These are phyloP conservation scores for Tympanoctomys barrerae DNA, from an alignment of 2,797 vertebrate genomes.

Conservation along the genomic window DNA sequence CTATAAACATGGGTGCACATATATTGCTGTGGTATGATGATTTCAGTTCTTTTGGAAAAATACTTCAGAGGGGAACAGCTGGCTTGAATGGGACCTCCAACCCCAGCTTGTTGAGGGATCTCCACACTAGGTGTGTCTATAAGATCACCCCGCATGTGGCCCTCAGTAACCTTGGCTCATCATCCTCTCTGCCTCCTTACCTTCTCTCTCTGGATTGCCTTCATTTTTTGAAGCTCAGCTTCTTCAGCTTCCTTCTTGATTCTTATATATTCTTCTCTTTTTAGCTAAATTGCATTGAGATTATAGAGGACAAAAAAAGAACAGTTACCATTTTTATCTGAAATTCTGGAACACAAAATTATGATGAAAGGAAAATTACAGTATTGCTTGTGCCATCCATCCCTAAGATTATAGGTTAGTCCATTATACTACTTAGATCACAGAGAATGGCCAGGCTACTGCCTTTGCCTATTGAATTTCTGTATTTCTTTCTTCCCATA, in stretches of 20 bases:
- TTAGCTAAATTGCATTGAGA: constrained; percentile 86
- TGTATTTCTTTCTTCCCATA: background rate
- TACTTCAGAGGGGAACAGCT: no score
- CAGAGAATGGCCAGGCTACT: background rate
- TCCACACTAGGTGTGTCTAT: background rate
- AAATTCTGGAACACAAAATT: constrained; percentile 74
- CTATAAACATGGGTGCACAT: no score
- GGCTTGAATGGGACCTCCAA: no score
- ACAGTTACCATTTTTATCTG: constrained; percentile 76
- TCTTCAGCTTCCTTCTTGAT: constrained; percentile 90
- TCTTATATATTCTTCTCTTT: constrained; percentile 88
- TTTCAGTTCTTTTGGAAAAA: no score
- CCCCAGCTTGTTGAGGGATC: no score
- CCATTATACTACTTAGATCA: constrained; percentile 48
- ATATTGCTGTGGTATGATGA: no score
- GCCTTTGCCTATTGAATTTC: background rate
- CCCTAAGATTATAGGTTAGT: constrained; percentile 61
- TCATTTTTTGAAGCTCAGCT: constrained; percentile 88
- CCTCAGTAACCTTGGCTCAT: background rate
- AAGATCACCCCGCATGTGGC: background rate
- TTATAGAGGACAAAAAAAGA: constrained; percentile 65
- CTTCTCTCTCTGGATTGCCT: constrained; percentile 91
- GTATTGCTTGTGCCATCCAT: constrained; percentile 60
- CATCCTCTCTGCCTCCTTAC: constrained; percentile 83
- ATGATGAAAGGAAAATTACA: constrained; percentile 76